phyloP scores from a whole-genome alignment of 1,140 invertebrate genomes.

The Anagrus nilaparvatae region DNA sequence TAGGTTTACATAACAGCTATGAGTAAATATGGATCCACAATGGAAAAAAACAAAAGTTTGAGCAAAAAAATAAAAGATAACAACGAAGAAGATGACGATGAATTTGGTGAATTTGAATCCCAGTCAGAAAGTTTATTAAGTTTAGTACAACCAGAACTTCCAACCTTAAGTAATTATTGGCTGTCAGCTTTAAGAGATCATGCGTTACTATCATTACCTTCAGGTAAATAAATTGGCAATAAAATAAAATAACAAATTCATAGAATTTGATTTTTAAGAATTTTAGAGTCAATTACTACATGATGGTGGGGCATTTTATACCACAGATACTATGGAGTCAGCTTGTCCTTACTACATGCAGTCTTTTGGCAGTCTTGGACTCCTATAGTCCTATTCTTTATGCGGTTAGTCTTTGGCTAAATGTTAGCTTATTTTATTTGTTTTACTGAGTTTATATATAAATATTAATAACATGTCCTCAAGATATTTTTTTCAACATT shows the following conservation, averaged over 20 bases:
- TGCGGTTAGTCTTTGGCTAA: conserved; percentile 83
- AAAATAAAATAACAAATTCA: too few relatives aligned
- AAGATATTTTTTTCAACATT: too few relatives aligned
- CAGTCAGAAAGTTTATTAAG: conserved; percentile 74
- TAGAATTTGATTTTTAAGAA: conserved; percentile 45
- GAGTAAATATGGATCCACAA: conserved; percentile 62
- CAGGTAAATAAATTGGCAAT: conserved; percentile 52
- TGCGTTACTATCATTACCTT: conserved; percentile 84
- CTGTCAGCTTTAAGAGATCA: conserved; percentile 88
- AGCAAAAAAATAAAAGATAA: conserved; percentile 29
- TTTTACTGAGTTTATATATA: too few relatives aligned
- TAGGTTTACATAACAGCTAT: conserved; percentile 91
- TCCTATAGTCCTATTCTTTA: conserved; percentile 90
- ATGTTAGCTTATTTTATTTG: too few relatives aligned
- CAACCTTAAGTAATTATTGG: conserved; percentile 88
- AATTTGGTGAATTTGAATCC: conserved; percentile 62
- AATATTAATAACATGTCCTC: too few relatives aligned
- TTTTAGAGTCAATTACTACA: conserved; percentile 89
- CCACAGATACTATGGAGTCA: conserved; percentile 88
- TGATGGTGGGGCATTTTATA: conserved; percentile 95
- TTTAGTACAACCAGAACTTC: conserved; percentile 88
- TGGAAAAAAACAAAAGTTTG: conserved; percentile 42
- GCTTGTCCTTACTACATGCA: conserved; percentile 82
- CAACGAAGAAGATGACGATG: conserved; percentile 47
- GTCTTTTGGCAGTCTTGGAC: conserved; percentile 93